Base-by-base conservation (phyloP, 1,140 invertebrate species). In the Atta texana region DNA sequence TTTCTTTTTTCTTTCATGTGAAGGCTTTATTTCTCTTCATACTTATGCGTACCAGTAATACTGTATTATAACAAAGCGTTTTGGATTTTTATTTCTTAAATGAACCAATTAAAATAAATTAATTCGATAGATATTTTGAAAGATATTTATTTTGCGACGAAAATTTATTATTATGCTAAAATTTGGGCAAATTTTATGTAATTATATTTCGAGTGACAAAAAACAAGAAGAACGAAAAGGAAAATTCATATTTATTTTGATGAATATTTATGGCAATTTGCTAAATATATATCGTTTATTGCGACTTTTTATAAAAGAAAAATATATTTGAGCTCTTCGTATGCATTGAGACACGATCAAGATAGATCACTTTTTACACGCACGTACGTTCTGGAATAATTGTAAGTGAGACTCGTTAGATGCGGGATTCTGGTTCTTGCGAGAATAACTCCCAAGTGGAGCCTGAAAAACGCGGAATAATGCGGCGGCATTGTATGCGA, bases 401-500 rank as follows among this genome's bases (percentile, higher is more conserved):
- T 59, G 88, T 57, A 81, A 81, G 78, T 75, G 80, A 75, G 69
- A 84, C 53, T 61, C 16, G 80, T 74, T 34, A 69, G 53, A 82
- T 39, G 51, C 78, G 21, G 34, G 64, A 44, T 82, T 82, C 80
- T 55, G 28, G 6, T 80, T 68, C 57, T 21, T 75, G 57, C 69
- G 69, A 34, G 39, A 84, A 72, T 82, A 74, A 82, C 39, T 82
- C 69, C 24, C 55, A 49, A 21, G 39, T 18, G 24, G 59, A 39
- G 0, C 7, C 39, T 74, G 69, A 74, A 84, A 57, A 59, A 89
- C 75, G 63, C 55, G 87, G 55, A 89, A 89, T 86, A 89, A 89
- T 89, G 76, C 71, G 84, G 57, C 63, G 55, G 72, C 77, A 89
- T 89, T 90, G 89, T 89, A 81, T 63, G 88, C 88, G 77, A 77